Evolutionary conservation across 2,113 vertebrate species (phyloP).

Genomic region (Zingel zingel): DNA sequence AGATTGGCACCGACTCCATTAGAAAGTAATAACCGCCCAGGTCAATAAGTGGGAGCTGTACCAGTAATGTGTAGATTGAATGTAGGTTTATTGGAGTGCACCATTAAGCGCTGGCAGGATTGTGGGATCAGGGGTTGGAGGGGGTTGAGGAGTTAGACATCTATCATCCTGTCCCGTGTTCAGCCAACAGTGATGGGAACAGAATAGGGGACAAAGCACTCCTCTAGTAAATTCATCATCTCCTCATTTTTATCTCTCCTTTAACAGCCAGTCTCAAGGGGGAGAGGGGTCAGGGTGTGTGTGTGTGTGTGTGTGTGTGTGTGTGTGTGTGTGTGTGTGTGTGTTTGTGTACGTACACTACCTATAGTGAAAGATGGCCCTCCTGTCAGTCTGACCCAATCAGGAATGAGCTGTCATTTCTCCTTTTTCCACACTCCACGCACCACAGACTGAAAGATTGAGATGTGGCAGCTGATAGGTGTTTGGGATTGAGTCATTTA

Average conservation of each 20-base stretch:
- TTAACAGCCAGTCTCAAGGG: constrained; percentile 73
- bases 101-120: constrained; percentile 69
- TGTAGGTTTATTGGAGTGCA: constrained; percentile 80
- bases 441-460: constrained; percentile 33
- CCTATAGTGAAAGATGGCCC: constrained; percentile 66
- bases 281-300: constrained; percentile 26
- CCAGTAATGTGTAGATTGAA: constrained; percentile 73
- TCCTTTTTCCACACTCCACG: constrained; percentile 39
- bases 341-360: constrained; percentile 10
- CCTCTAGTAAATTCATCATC: constrained; percentile 82
- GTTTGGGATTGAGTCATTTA: constrained; percentile 21
- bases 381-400: constrained; percentile 68
- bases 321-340: neutral
- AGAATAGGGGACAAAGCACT: constrained; percentile 76
- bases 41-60: constrained; percentile 76
- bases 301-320: neutral
- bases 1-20: constrained; percentile 76
- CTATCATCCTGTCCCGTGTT: constrained; percentile 79
- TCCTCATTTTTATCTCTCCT: constrained; percentile 69
- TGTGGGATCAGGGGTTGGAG: constrained; percentile 10
- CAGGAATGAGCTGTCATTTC: constrained; percentile 72
- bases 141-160: constrained; percentile 52
- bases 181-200: constrained; percentile 78
- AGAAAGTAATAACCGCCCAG: constrained; percentile 73
- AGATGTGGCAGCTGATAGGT: constrained; percentile 48